Percentiles rank a stretch among this genome's conserved stretches.
phyloP scores from a whole-genome alignment of 2,797 vertebrate species.

The Falco concolor region DNA sequence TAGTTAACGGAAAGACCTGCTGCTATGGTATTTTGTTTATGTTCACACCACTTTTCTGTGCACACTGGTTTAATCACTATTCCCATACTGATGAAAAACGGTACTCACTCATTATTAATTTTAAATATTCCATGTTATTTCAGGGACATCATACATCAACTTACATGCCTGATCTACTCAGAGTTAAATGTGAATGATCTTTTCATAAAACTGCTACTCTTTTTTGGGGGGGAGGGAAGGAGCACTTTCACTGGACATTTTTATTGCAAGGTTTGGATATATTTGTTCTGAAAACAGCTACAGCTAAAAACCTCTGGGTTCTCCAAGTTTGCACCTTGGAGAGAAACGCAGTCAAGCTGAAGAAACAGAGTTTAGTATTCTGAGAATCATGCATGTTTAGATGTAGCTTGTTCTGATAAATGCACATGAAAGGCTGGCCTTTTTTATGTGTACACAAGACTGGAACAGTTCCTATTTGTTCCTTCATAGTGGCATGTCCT shows the following conservation, averaged over 20 bases:
- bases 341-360: not conserved
- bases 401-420: not conserved
- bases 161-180: not conserved
- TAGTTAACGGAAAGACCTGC: not conserved
- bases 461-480: not conserved
- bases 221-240: accelerated
- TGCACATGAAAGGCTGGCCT: not conserved
- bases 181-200: not conserved
- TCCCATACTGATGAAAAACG: not conserved
- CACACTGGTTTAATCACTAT: not conserved
- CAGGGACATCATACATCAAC: not conserved
- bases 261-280: not conserved
- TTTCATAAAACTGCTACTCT: not conserved
- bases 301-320: not conserved
- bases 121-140: not conserved
- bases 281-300: not conserved
- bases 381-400: not conserved
- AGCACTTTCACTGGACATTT: not conserved
- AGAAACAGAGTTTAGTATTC: not conserved
- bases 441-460: not conserved
- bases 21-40: not conserved
- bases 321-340: not conserved
- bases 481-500: not conserved
- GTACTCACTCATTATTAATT: not conserved
- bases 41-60: not conserved